Conservation (phyloP, 37 sponge, comb jelly and placozoan species). For the Spongia lamella region DNA sequence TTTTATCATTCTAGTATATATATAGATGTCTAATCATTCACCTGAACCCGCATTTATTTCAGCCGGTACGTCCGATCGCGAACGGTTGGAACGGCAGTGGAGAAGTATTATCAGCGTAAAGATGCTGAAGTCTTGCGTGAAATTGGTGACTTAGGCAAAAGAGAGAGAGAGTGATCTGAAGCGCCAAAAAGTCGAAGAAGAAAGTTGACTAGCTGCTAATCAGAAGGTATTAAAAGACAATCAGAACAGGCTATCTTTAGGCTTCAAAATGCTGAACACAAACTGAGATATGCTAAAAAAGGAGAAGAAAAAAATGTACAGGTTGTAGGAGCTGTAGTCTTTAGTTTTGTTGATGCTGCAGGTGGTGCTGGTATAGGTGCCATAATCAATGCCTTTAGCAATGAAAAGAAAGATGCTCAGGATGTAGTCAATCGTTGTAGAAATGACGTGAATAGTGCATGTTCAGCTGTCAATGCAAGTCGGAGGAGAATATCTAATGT, state of each 20-base stretch:
- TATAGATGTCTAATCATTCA: too few relatives aligned
- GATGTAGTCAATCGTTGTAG: background rate
- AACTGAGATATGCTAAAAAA: slow-evolving; percentile 1
- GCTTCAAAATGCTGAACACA: background rate
- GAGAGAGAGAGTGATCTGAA: background rate
- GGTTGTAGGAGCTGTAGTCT: background rate
- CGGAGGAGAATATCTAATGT: background rate
- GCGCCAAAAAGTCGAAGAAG: background rate
- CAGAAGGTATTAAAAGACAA: background rate
- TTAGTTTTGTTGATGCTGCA: background rate
- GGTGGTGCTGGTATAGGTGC: slow-evolving; percentile 20
- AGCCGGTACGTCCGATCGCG: too few relatives aligned
- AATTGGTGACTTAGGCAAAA: background rate
- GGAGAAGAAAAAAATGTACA: background rate
- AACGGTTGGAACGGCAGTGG: slow-evolving; percentile 6
- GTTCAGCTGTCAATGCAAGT: background rate
- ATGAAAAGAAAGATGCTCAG: background rate
- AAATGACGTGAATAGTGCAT: background rate
- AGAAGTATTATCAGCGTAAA: background rate
- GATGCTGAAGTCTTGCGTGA: background rate
- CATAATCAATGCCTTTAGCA: background rate
- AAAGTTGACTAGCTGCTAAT: background rate
- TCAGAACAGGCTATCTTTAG: background rate
- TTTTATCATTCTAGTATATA: too few relatives aligned
- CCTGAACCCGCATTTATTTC: too few relatives aligned